Evolutionary conservation across 2,888 invertebrate species (phyloP).

Genomic region (Lutraria lutraria): DNA sequence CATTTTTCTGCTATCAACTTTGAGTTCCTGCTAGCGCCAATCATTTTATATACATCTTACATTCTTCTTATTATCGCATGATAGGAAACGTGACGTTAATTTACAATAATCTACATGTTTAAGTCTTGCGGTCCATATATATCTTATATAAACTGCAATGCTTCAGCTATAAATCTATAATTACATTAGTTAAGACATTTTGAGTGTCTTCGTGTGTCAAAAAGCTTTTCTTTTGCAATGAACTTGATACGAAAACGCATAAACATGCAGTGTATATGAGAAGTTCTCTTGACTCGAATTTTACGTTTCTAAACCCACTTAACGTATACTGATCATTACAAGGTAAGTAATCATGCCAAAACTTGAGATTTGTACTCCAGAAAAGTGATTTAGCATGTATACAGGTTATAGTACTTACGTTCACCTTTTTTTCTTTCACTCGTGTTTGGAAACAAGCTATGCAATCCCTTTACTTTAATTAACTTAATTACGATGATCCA

Average conservation of each 20-base stretch:
- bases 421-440: background rate
- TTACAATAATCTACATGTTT: too few relatives aligned
- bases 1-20: too few relatives aligned
- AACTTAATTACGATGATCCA: background rate
- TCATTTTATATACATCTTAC: too few relatives aligned
- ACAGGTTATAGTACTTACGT: slow-evolving; percentile 16
- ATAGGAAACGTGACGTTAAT: too few relatives aligned
- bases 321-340: background rate
- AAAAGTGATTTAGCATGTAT: background rate
- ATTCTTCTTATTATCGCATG: too few relatives aligned
- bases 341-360: background rate
- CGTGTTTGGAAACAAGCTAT: background rate
- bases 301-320: background rate
- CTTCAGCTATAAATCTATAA: background rate
- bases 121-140: too few relatives aligned
- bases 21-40: too few relatives aligned
- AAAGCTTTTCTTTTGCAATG: background rate
- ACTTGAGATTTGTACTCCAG: background rate
- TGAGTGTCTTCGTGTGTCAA: slow-evolving; percentile 6
- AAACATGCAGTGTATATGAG: background rate
- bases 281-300: background rate
- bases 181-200: background rate
- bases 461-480: background rate
- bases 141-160: background rate
- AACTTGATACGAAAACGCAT: slow-evolving; percentile 9